Evolutionary conservation across 2,797 vertebrate genomes (phyloP), one percentile per base, ranked within the genome.

Genomic region (Enteromius trimaculatus): DNA sequence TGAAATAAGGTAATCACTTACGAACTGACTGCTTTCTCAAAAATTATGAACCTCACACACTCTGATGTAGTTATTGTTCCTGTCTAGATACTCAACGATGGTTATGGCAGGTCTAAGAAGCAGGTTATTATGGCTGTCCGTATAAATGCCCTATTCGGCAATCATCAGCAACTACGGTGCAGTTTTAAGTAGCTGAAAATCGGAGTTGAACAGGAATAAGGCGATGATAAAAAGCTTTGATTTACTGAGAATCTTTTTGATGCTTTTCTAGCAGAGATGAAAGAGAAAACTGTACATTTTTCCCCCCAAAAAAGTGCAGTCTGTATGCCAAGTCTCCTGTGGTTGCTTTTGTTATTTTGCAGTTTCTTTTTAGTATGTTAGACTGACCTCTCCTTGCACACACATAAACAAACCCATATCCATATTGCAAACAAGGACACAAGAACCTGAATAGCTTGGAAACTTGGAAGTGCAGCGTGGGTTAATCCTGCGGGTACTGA

Each of bases 1-100:
- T 77, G 39, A 77, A 77, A 70, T 70, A 77, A 60, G 14, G 75
- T 83, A 83, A 83, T 83, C 82, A 78, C 65, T 78, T 70, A 83
- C n/a, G 37, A 68, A 78, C 64, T 21, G 58, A 74, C 29, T 49
- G 74, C 51, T 62, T 83, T 78, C 65, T 69, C 49, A 70, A 77
- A 70, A 78, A 71, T 70, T 14, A 83, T 77, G 65, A 83, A 77
- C 72, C 10, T 58, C 74, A 39, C 60, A 78, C 34, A 77, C 75
- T 83, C 82, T 47, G 75, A 83, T 71, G 75, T 31, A 60, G 37
- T 77, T 68, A 77, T 83, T 83, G 74, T 49, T 78, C 75, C 66
- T 62, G 44, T 77, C 75, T 60, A 47, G 62, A 47, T 60, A 26
- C 81, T 69, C 26, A 23, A 2, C 4, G 26, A 29, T 62, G 53